Evolutionary conservation across 2,113 vertebrate genomes (phyloP).

Genomic region (Bufo gargarizans): DNA sequence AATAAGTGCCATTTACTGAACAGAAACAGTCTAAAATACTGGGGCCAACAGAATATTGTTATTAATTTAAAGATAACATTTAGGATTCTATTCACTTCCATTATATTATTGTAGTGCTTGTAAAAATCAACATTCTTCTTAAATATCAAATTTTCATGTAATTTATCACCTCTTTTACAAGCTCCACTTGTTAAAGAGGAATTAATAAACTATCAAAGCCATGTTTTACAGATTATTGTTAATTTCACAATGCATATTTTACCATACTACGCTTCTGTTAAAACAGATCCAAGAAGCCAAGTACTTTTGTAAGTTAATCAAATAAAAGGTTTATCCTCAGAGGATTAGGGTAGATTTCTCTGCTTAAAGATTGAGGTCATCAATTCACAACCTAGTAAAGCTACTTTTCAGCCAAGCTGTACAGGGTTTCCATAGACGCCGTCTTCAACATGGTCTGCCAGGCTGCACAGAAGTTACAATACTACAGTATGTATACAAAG

Average conservation of each 20-base stretch:
- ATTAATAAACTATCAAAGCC: neutral
- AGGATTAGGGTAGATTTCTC: constrained; percentile 57
- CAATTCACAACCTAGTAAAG: constrained; percentile 56
- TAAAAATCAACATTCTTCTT: neutral
- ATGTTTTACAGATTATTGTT: neutral
- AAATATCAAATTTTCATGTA: neutral
- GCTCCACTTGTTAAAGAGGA: neutral
- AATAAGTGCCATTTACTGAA: too few species aligned
- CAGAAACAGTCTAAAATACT: too few species aligned
- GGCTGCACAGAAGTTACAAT: neutral
- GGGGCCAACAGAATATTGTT: too few species aligned
- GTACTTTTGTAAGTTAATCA: constrained; percentile 59
- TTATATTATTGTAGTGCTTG: neutral
- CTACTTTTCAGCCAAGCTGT: constrained; percentile 56
- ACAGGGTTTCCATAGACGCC: neutral
- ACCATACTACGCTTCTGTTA: constrained; percentile 20
- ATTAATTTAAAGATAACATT: neutral
- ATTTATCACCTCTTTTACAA: neutral
- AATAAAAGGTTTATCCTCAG: constrained; percentile 58
- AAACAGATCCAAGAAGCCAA: constrained; percentile 48
- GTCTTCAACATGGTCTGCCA: neutral
- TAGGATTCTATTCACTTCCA: neutral
- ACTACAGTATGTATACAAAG: neutral
- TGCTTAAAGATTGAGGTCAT: constrained; percentile 56
- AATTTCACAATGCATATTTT: constrained; percentile 15